Evolutionary conservation across 1,140 invertebrate species (phyloP), one percentile per base, ranked within the genome.

Genomic region (Sinella curviseta): DNA sequence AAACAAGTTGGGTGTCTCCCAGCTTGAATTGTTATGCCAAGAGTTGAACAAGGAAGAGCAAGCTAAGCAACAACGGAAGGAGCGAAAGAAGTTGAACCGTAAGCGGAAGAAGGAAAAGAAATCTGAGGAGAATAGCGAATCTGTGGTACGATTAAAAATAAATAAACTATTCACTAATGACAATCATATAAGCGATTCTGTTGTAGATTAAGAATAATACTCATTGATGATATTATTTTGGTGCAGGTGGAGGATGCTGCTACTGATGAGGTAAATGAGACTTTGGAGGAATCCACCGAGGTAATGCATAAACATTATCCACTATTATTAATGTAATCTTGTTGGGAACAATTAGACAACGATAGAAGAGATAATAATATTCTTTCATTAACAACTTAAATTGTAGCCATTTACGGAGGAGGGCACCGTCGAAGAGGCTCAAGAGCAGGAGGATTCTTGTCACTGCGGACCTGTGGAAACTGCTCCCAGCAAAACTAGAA

Each of bases 1-100:
- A 87, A 89, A 90, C 14, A 97, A 96, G 86, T 93, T 93, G 86
- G 95, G 95, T 35, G 91, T 95, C 2, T 94, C 94, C 12, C 95
- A 97, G 85, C 87, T 96, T 78, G 93, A 95, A 87, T 86, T 94
- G 54, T 86, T 95, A 0, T 94, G 93, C 84, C 91, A 94, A 81
- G 93, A 95, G 87, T 89, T 96, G 73, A 92, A 91, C 35, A 91
- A 92, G 79, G 94, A 96, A 85, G 95, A 97, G 88, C 89, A 92
- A 80, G 91, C 91, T 0, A 93, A 95, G 84, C 92, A 94, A 85
- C 92, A 94, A 82, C 90, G 93, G 82, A 93, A 92, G 84, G 94
- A 96, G 88, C 92, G 94, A 84, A 94, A 96, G 86, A 93, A 95
- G 86, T 90, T 95, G 31, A 95, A 92, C 85, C 88, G 93, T 83